These are phyloP conservation scores for Dexiosoma caninum DNA, from an alignment of 2,888 invertebrate species.

Conservation along the genomic window DNA sequence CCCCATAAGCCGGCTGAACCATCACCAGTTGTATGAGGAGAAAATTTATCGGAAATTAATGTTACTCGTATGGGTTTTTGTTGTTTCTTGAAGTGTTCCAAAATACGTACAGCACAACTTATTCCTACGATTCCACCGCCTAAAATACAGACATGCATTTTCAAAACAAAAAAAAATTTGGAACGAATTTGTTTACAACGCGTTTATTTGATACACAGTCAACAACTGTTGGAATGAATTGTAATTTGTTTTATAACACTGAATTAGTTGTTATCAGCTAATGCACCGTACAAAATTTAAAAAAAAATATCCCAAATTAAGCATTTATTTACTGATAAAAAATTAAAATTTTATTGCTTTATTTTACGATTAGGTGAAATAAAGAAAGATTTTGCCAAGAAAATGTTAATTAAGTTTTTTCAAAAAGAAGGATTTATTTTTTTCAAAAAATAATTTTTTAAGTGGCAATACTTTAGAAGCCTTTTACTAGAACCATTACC, in stretches of 20 bases:
- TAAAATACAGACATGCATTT: conserved; percentile 78
- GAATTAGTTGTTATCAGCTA: conserved; percentile 25
- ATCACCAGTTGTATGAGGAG: conserved; percentile 87
- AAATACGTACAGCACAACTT: conserved; percentile 83
- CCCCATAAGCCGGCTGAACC: conserved; percentile 88
- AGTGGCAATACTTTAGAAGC: no score
- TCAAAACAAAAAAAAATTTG: background rate
- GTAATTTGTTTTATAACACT: no score
- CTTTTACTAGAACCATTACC: no score
- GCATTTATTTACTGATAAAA: no score
- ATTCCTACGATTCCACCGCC: conserved; percentile 88
- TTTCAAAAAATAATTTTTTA: no score
- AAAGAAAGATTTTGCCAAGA: no score
- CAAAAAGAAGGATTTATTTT: no score
- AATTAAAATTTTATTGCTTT: no score
- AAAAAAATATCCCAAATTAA: no score
- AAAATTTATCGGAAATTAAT: conserved; percentile 82
- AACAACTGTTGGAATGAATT: conserved; percentile 28
- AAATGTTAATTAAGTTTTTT: no score
- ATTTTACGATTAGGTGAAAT: no score
- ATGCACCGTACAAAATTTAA: background rate
- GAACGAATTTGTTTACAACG: background rate
- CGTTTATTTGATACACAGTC: background rate
- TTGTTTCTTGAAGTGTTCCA: conserved; percentile 79
- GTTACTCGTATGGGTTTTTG: conserved; percentile 79